Evolutionary conservation across 2,888 invertebrate species (phyloP), one percentile per base, ranked within the genome.

Genomic region (Amaurobius ferox): DNA sequence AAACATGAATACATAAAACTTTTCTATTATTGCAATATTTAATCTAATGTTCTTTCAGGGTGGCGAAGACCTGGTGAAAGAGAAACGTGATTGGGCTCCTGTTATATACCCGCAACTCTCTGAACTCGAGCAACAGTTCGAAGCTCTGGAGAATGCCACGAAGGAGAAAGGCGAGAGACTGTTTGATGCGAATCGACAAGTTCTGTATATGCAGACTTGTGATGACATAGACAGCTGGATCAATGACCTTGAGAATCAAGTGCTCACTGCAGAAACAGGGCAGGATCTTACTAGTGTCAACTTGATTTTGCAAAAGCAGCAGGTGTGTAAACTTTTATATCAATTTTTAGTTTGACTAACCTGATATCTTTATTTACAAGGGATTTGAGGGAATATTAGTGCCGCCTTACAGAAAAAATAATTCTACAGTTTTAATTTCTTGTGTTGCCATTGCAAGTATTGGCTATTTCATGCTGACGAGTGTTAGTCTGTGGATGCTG

Each of bases 141-240:
- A 97, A 90, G 96, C 98, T 88, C 94, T 99, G 40, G 98, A 99
- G 91, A 95, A 94, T 32, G 97, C 97, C 0, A 99, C 99, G 0
- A 91, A 92, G 88, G 92, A 92, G 74, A 94, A 94, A 92, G 99
- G 99, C 74, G 98, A 98, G 91, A 94, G 98, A 86, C 93, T 99
- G 87, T 99, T 99, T 92, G 99, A 99, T 92, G 98, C 99, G 23
- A 99, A 99, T 92, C 94, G 99, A 71, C 91, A 92, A 89, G 92
- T 92, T 68, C 94, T 98, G 16, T 96, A 98, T 74, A 98, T 98
- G 92, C 98, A 99, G 92, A 98, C 97, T 40, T 98, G 98, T 92
- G 98, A 98, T 91, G 98, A 99, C 90, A 98, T 99, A 91, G 98
- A 99, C 91, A 97, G 97, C 0, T 99, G 99, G 97, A 98, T 99